Conservation (phyloP, 2,888 invertebrate genomes). For the Hydrotaea diabolus region DNA sequence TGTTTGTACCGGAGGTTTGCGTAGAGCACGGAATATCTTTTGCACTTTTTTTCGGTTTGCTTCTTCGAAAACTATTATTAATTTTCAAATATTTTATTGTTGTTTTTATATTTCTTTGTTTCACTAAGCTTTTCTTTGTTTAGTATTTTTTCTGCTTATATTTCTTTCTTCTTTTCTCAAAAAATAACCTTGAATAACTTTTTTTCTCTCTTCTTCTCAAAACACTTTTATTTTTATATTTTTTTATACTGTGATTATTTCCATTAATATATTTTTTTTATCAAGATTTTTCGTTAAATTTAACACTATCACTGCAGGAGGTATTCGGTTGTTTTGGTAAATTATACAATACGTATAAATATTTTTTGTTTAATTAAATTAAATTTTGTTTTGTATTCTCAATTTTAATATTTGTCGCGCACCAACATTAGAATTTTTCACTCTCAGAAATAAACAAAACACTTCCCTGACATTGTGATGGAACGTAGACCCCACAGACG, state of each 20-base stretch:
- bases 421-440: neutral
- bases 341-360: conserved; percentile 30
- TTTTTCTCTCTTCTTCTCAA: conserved; percentile 21
- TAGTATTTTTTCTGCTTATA: conserved; percentile 11
- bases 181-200: conserved; percentile 53
- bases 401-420: neutral
- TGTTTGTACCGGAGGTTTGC: conserved; percentile 77
- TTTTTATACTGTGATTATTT: conserved; percentile 13
- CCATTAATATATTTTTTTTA: conserved; percentile 41
- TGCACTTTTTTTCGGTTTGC: neutral
- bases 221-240: conserved; percentile 40
- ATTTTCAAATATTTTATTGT: conserved; percentile 19
- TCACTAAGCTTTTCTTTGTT: conserved; percentile 2
- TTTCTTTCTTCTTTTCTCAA: conserved; percentile 24
- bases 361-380: conserved; percentile 45
- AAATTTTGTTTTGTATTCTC: conserved; percentile 43
- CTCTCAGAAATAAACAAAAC: neutral
- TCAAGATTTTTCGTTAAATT: conserved; percentile 45
- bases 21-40: neutral
- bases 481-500: neutral
- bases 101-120: conserved; percentile 13
- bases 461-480: conserved; percentile 12
- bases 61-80: conserved; percentile 10
- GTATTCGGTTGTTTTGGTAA: conserved; percentile 62
- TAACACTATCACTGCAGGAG: conserved; percentile 65